A percentile compares a stretch with the other conserved stretches of the same genome.
Conservation (phyloP, 2,113 vertebrate genomes). For the Athene noctua region DNA sequence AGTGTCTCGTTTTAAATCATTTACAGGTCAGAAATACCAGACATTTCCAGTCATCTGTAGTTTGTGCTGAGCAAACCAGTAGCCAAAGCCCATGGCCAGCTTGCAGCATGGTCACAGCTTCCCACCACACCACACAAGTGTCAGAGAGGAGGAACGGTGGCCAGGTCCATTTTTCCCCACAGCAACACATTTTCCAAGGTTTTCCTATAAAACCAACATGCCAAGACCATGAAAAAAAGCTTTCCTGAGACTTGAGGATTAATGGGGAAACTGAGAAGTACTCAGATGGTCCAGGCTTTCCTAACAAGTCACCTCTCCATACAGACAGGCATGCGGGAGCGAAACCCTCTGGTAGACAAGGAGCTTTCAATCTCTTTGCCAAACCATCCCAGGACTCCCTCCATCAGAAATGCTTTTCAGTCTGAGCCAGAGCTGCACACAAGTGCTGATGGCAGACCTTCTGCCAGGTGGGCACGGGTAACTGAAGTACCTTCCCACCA, state of each 20-base stretch:
- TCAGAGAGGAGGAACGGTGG: background rate
- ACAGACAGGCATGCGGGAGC: accelerated
- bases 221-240: constrained; percentile 1
- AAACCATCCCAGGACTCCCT: background rate
- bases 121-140: background rate
- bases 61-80: background rate
- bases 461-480: background rate
- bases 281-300: background rate
- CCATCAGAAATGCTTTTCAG: background rate
- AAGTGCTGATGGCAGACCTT: background rate
- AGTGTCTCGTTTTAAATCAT: background rate
- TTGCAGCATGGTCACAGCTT: background rate
- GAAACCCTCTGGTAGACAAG: background rate
- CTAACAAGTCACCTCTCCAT: background rate
- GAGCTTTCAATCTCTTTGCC: background rate
- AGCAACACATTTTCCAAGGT: constrained; percentile 56
- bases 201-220: background rate
- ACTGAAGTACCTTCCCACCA: background rate
- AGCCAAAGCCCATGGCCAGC: background rate
- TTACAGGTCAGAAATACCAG: background rate
- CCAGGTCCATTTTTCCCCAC: constrained; percentile 17
- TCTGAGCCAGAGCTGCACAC: background rate
- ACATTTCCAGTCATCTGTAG: background rate
- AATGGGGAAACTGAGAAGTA: constrained; percentile 27
- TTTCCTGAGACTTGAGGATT: constrained; percentile 5